Conservation (phyloP, 1,140 invertebrate genomes). For the Thaumetopoea pityocampa region DNA sequence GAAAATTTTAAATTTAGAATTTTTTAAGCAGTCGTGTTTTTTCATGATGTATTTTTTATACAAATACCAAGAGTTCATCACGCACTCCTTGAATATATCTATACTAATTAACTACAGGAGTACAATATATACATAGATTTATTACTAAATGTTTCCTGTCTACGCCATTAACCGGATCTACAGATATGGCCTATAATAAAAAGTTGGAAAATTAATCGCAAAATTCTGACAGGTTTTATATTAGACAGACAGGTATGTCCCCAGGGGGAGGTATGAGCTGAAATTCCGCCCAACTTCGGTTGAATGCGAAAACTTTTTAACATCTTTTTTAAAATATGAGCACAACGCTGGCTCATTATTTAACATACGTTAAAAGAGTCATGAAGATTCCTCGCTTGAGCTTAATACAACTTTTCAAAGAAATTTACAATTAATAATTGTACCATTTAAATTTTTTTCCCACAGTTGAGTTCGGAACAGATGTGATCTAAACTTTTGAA, state of each 20-base stretch:
- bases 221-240: conserved; percentile 25
- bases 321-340: conserved; percentile 3
- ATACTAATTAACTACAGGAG: too few species aligned
- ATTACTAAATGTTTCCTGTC: conserved; percentile 3
- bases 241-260: conserved; percentile 23
- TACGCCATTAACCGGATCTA: conserved; percentile 4
- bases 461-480: neutral
- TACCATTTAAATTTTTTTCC: conserved; percentile 1
- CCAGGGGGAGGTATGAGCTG: conserved; percentile 15
- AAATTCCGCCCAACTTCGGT: conserved; percentile 22
- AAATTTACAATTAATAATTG: neutral
- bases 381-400: conserved; percentile 14
- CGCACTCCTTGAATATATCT: too few species aligned
- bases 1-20: too few species aligned
- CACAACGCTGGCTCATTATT: conserved; percentile 10
- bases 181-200: conserved; percentile 27
- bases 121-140: too few species aligned
- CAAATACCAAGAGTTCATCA: too few species aligned
- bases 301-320: conserved; percentile 33
- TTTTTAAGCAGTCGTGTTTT: too few species aligned
- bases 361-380: conserved; percentile 13
- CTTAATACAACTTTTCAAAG: conserved; percentile 13
- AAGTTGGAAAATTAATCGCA: conserved; percentile 42
- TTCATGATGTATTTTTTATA: too few species aligned
- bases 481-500: too few species aligned